Conservation (phyloP, 30 jellyfish, hydroid and myxozoan genomes). For the Pseudorhiza aurosa region DNA sequence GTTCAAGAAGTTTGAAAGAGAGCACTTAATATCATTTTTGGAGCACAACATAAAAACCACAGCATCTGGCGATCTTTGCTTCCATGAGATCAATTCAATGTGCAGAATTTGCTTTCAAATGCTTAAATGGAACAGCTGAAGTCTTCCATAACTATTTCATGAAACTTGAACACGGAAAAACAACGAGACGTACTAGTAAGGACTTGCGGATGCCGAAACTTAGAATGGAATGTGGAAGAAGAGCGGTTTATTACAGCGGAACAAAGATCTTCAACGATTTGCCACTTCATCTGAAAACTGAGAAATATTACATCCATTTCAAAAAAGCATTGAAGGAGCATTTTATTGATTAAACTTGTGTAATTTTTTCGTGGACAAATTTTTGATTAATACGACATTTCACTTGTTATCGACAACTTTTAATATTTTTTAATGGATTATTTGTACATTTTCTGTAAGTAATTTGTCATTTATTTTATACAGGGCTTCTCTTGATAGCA, state of each 20-base stretch:
- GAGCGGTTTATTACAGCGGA: slow-evolving; percentile 45
- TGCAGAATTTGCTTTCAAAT: slow-evolving; percentile 14
- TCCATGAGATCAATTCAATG: slow-evolving; percentile 40
- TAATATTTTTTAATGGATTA: too few species aligned
- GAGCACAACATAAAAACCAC: slow-evolving; percentile 29
- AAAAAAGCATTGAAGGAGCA: slow-evolving; percentile 6
- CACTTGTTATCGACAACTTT: too few species aligned
- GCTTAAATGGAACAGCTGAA: slow-evolving; percentile 53
- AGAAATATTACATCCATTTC: neutral
- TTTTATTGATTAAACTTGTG: neutral
- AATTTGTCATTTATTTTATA: too few species aligned
- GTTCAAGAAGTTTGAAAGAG: slow-evolving; percentile 59
- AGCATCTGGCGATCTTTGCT: slow-evolving; percentile 30
- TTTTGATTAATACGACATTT: too few species aligned
- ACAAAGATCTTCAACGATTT: slow-evolving; percentile 49
- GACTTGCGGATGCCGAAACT: slow-evolving; percentile 65
- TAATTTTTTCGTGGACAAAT: too few species aligned
- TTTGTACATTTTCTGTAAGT: too few species aligned
- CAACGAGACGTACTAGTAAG: slow-evolving; percentile 52
- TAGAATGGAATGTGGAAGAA: slow-evolving; percentile 48
- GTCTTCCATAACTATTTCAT: slow-evolving; percentile 52
- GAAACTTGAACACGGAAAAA: slow-evolving; percentile 50
- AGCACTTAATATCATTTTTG: slow-evolving; percentile 51
- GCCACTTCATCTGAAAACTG: slow-evolving; percentile 29
- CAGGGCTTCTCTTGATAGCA: too few species aligned